phyloP scores from a whole-genome alignment of 2,113 vertebrate genomes.

The Chionis minor region DNA sequence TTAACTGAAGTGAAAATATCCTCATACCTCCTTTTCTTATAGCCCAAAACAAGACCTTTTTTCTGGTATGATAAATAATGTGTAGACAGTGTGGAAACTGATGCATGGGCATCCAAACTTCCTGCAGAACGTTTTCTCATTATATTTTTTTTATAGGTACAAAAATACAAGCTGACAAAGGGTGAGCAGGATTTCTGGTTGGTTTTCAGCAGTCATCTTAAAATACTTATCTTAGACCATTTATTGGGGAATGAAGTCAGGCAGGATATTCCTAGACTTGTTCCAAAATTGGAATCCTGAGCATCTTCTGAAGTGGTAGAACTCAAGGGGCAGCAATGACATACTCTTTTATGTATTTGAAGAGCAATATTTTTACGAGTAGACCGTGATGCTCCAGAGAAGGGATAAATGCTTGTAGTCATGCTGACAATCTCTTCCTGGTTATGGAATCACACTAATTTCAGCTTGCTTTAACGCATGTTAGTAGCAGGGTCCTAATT shows the following conservation, averaged over 20 bases:
- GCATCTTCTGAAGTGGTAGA: background rate
- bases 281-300: background rate
- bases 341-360: background rate
- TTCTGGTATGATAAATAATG: background rate
- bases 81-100: background rate
- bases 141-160: background rate
- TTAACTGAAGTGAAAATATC: background rate
- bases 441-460: background rate
- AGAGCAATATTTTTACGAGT: accelerated
- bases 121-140: background rate
- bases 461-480: background rate
- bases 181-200: background rate
- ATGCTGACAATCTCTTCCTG: background rate
- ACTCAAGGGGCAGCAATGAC: background rate
- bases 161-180: background rate
- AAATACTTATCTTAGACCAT: background rate
- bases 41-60: background rate
- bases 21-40: background rate
- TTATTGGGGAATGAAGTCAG: background rate
- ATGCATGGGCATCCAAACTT: background rate
- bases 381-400: background rate
- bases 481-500: background rate
- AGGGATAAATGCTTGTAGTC: background rate
- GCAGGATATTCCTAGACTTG: background rate
- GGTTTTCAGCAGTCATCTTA: background rate